Base-by-base conservation (phyloP, 2,888 invertebrate species). In the Stenodema calcarata region DNA sequence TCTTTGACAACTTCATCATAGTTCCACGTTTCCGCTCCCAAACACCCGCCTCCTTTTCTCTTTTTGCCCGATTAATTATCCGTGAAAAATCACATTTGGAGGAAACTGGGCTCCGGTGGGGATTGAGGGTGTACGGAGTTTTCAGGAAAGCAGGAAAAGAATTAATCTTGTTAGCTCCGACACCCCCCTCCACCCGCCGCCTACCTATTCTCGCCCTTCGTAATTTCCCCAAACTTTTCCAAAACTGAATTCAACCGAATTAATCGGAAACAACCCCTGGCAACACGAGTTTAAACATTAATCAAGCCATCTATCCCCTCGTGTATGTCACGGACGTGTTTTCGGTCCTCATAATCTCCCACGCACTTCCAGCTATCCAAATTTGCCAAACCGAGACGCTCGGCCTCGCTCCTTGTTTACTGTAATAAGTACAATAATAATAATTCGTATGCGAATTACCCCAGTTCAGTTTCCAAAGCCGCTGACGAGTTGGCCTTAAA, bases 201-300 rank as follows among this genome's bases (percentile, higher is more conserved):
- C n/a, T 12, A 16, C 62, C 62, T 23, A 9, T 23, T 18, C 12
- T 62, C 47, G 12, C 18, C 54, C 62, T 6, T 9, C 62, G 12
- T 47, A 16, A 73, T 73, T 35, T 30, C 16, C 41, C 35, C 18
- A 4, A 35, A 73, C 30, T 41, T 73, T 73, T 73, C 41, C 73
- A 73, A 73, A 73, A 73, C 73, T 73, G 73, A 73, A 73, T 73
- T 73, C 73, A 73, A 73, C 35, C 73, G 73, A 73, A 41, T 73
- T 73, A 73, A 73, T 73, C 73, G 73, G 73, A 41, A 73, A 73
- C 73, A 73, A 35, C 73, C 73, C 27, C 73, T 30, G n/a, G 73
- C 73, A 41, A 73, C 73, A 16, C n/a, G 73, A 73, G 73, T 73
- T 70, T 35, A 73, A 35, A 73, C 73, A 73, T 73, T 73, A 73